Evolutionary conservation across 2,113 vertebrate genomes (phyloP).

Genomic region (Rhizomys pruinosus): DNA sequence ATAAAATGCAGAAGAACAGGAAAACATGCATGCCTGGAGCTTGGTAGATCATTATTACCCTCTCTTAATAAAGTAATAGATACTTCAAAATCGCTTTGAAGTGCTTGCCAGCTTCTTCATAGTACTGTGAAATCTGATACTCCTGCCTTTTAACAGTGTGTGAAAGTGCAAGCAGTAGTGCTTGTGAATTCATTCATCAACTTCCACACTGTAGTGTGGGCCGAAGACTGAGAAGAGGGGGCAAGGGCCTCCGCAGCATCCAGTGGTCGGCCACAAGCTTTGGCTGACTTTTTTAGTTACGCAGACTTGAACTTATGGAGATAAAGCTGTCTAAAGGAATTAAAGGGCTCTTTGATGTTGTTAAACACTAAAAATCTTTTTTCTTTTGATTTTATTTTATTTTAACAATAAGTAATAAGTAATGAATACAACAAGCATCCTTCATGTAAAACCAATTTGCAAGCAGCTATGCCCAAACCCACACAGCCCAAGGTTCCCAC

Average conservation of each 20-base stretch:
- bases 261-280: slow-evolving; percentile 77
- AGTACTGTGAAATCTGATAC: slow-evolving; percentile 86
- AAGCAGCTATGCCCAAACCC: too few relatives aligned
- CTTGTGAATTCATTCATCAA: slow-evolving; percentile 88
- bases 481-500: too few relatives aligned
- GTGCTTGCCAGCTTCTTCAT: slow-evolving; percentile 84
- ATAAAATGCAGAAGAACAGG: slow-evolving; percentile 58
- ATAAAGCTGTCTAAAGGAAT: slow-evolving; percentile 83
- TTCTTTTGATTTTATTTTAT: too few relatives aligned
- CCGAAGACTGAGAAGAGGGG: slow-evolving; percentile 64
- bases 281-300: slow-evolving; percentile 83
- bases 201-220: slow-evolving; percentile 84
- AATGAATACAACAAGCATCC: too few relatives aligned
- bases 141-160: slow-evolving; percentile 84
- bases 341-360: slow-evolving; percentile 71
- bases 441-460: too few relatives aligned
- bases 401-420: too few relatives aligned
- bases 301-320: slow-evolving; percentile 82
- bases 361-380: too few relatives aligned
- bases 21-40: slow-evolving; percentile 65
- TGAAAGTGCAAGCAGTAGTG: slow-evolving; percentile 86
- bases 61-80: slow-evolving; percentile 85
- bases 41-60: slow-evolving; percentile 83
- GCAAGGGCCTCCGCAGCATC: slow-evolving; percentile 58
- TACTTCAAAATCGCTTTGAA: slow-evolving; percentile 87